phyloP scores from a whole-genome alignment of 2,113 vertebrate species.

The Strigops habroptila region DNA sequence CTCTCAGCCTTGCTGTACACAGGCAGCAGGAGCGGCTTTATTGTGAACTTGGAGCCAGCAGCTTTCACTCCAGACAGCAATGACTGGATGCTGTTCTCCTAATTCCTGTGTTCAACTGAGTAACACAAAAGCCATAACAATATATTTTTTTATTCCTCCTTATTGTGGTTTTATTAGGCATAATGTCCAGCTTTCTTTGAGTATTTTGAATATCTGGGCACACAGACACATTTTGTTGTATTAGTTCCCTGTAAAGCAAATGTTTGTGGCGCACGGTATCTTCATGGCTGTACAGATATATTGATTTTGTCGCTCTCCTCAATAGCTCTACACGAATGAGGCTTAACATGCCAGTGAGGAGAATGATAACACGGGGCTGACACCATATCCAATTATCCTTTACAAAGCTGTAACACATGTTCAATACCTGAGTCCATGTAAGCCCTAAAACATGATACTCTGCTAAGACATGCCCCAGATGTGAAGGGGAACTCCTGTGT shows the following conservation, averaged over 20 bases:
- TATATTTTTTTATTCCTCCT: background rate
- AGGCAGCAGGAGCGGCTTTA: background rate
- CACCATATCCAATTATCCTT: slow-evolving; percentile 38
- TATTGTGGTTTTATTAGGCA: background rate
- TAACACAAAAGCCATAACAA: background rate
- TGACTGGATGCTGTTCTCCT: background rate
- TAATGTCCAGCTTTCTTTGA: background rate
- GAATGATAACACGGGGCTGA: slow-evolving; percentile 4
- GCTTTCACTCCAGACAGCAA: background rate
- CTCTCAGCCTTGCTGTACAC: background rate
- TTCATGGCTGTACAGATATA: background rate
- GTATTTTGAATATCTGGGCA: background rate
- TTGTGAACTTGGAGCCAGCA: background rate
- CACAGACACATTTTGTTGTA: background rate
- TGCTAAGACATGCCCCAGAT: background rate
- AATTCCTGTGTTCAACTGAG: background rate
- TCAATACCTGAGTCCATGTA: background rate
- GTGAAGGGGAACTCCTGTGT: background rate
- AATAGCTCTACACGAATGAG: background rate
- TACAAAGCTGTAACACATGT: slow-evolving; percentile 54
- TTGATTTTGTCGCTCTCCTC: slow-evolving; percentile 10
- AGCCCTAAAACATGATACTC: slow-evolving; percentile 43
- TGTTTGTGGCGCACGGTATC: background rate
- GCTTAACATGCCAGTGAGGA: background rate
- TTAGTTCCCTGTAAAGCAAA: background rate